Base-by-base conservation (phyloP, 2,113 vertebrate genomes). In the Accipiter cooperii region DNA sequence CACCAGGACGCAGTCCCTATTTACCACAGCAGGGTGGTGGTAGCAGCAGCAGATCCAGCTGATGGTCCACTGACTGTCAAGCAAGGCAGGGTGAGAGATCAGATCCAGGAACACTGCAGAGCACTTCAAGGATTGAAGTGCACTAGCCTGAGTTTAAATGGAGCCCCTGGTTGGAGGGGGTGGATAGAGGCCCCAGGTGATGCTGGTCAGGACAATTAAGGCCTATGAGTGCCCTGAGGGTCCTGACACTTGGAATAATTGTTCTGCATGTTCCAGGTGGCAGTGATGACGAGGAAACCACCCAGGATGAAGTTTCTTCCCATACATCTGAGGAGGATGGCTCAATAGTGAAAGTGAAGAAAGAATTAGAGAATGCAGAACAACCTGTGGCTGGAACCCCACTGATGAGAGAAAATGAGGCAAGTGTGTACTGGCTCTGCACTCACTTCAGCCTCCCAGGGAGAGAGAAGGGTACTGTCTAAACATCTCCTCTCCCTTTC, bases 301-400 rank as follows among this genome's bases (percentile, higher is more conserved):
- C 98, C n/a, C 98, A 98, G 90, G 98, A 98, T 94, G 98, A 98
- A 97, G 97, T 97, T 79, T 98, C 98, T 92, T 98, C 98, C 63
- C 98, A 98, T 61, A 98, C 98, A 3, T 98, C 98, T 7, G 98
- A 98, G 93, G 98, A 98, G 90, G 98, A 98, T 78, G 97, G 97
- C 54, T 96, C 97, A 55, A 46, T 92, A 86, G 95, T 97, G 85
- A 98, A 98, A 88, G 97, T 98, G 94, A 98, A 98, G 81, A 98
- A 97, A 63, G 98, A 98, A 54, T 83, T 97, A 79, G 98, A 97
- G 87, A 97, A 94, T 57, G 64, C 93, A 80, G 97, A 98, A 49
- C 96, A 91, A 58, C 96, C 98, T 70, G 88, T 82, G 91, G 87
- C 91, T 63, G 94, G 87, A 91, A 93, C 90, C 8, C 81, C 93